phyloP scores from a whole-genome alignment of 2,797 vertebrate genomes.

The Melanotaenia parkinsoni region DNA sequence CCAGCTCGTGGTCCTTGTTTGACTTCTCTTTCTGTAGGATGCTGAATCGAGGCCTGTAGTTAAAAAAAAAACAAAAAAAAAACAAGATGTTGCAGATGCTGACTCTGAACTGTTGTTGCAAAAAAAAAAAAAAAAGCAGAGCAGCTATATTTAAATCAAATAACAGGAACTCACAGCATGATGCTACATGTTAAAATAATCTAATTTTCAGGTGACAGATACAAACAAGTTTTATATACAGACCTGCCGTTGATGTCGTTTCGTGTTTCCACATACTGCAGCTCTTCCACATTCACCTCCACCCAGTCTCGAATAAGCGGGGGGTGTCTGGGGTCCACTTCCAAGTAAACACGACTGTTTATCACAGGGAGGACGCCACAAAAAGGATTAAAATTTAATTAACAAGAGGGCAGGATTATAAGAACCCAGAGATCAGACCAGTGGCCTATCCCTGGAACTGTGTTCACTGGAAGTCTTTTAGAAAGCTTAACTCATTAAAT shows the following conservation, averaged over 20 bases:
- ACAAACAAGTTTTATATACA: constrained; percentile 21
- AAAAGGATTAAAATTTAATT: constrained; percentile 42
- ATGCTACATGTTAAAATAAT: constrained; percentile 5
- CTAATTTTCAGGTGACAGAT: neutral
- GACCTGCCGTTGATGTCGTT: constrained; percentile 90
- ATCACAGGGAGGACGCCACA: constrained; percentile 13
- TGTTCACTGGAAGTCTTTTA: constrained; percentile 46
- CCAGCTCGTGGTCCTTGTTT: constrained; percentile 45
- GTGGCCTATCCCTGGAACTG: constrained; percentile 31
- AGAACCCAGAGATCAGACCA: constrained; percentile 29
- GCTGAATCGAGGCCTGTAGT: constrained; percentile 86
- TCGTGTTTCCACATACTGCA: constrained; percentile 79
- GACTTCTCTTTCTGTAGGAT: constrained; percentile 75
- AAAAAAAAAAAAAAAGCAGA: too few species aligned
- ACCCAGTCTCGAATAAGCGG: constrained; percentile 85
- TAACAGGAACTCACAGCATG: neutral
- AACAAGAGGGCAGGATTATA: constrained; percentile 23
- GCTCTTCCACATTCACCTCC: constrained; percentile 67
- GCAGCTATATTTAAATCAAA: constrained; percentile 7
- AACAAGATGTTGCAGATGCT: neutral
- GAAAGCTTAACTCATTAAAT: constrained; percentile 64
- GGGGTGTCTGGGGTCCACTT: constrained; percentile 93
- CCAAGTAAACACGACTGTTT: constrained; percentile 90
- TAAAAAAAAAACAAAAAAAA: constrained; percentile 18
- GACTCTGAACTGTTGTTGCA: neutral